Conservation (phyloP, 2,888 invertebrate genomes). For the Caenorhabditis drosophilae region DNA sequence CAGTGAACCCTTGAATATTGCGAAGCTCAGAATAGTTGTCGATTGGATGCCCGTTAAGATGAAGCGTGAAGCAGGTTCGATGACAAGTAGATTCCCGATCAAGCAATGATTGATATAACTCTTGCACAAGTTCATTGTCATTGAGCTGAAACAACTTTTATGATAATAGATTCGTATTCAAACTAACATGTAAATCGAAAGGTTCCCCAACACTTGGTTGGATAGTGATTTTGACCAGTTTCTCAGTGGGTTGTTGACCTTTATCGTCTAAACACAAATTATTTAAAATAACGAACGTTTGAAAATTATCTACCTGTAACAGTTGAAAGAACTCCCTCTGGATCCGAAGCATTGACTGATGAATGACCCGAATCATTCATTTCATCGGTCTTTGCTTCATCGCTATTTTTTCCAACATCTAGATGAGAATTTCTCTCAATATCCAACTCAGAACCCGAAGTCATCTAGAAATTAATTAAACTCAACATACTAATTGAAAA, state of each 20-base stretch:
- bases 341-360: slow-evolving; percentile 27
- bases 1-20: slow-evolving; percentile 90
- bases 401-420: background rate
- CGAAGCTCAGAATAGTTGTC: slow-evolving; percentile 98
- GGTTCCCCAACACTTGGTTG: slow-evolving; percentile 40
- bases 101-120: slow-evolving; percentile 96
- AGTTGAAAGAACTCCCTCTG: no score
- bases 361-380: slow-evolving; percentile 30
- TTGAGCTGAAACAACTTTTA: slow-evolving; percentile 77
- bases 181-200: slow-evolving; percentile 39
- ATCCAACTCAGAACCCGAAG: slow-evolving; percentile 36
- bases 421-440: slow-evolving; percentile 11
- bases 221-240: slow-evolving; percentile 35
- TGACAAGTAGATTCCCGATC: slow-evolving; percentile 98
- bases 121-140: slow-evolving; percentile 93
- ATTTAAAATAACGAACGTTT: no score
- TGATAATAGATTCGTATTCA: background rate
- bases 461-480: slow-evolving; percentile 34
- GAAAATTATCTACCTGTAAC: no score
- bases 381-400: slow-evolving; percentile 6
- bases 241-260: slow-evolving; percentile 21
- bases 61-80: slow-evolving; percentile 83
- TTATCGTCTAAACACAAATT: background rate
- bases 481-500: no score
- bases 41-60: slow-evolving; percentile 84